Percentiles rank a stretch among this genome's conserved stretches.
phyloP scores from a whole-genome alignment of 2,888 invertebrate species.

The Thereva nobilitata region DNA sequence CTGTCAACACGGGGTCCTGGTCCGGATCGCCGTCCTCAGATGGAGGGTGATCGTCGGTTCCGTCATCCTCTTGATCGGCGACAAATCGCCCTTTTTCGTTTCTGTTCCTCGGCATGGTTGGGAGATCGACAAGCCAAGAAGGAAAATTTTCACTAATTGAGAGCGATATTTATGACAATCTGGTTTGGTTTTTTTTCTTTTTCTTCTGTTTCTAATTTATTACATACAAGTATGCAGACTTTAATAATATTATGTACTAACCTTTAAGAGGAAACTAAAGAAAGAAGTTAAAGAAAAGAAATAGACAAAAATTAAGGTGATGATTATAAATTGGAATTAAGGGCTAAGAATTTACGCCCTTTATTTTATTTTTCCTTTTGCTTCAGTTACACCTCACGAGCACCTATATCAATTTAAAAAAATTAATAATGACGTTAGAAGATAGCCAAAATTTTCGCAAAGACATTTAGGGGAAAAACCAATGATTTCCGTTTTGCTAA shows the following conservation, averaged over 20 bases:
- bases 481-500: not conserved
- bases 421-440: not conserved
- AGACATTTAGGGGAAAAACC: constrained; percentile 7
- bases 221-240: constrained; percentile 35
- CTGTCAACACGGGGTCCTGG: too few relatives aligned
- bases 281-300: too few relatives aligned
- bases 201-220: not conserved
- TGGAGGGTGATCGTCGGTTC: too few relatives aligned
- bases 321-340: constrained; percentile 28
- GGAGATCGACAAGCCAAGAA: too few relatives aligned
- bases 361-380: constrained; percentile 23
- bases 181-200: too few relatives aligned
- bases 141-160: too few relatives aligned
- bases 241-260: constrained; percentile 31
- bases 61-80: too few relatives aligned
- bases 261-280: not conserved
- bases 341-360: constrained; percentile 23
- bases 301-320: constrained; percentile 19
- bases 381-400: constrained; percentile 5
- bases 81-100: too few relatives aligned
- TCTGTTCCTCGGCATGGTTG: too few relatives aligned
- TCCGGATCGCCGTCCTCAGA: too few relatives aligned
- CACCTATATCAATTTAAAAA: constrained; percentile 24
- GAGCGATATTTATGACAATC: too few relatives aligned
- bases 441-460: not conserved